Conservation (phyloP, 2,888 invertebrate genomes). For the Cheilosia grossa region DNA sequence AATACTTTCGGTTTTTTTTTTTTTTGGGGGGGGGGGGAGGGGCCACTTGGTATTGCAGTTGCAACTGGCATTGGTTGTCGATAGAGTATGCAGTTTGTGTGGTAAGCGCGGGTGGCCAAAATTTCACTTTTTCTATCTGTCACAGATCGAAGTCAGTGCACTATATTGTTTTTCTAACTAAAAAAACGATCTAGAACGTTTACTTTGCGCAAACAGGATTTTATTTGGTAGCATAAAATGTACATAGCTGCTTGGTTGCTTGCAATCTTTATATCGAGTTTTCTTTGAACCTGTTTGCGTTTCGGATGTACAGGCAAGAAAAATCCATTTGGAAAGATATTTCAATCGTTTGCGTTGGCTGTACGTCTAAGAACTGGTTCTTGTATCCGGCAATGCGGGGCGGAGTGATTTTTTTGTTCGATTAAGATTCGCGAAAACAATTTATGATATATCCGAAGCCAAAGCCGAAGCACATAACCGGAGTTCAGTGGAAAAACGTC, state of each 20-base stretch:
- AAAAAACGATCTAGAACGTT: constrained; percentile 41
- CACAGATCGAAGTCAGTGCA: constrained; percentile 11
- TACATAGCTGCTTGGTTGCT: background rate
- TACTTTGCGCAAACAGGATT: constrained; percentile 57
- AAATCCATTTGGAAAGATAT: constrained; percentile 39
- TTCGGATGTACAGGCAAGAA: constrained; percentile 26
- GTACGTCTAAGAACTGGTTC: constrained; percentile 58
- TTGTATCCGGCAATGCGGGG: constrained; percentile 63
- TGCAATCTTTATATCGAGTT: constrained; percentile 14
- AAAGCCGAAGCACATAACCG: constrained; percentile 12
- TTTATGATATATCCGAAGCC: constrained; percentile 8
- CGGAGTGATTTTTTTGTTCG: constrained; percentile 31
- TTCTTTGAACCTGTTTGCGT: constrained; percentile 52
- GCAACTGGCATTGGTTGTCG: constrained; percentile 51
- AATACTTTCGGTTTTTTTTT: constrained; percentile 27
- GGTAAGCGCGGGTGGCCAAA: constrained; percentile 28
- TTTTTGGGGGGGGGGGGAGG: background rate
- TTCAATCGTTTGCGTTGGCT: constrained; percentile 17
- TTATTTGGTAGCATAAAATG: background rate
- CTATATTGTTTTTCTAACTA: constrained; percentile 1
- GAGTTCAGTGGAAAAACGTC: constrained; percentile 43
- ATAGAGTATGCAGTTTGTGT: constrained; percentile 5
- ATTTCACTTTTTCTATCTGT: constrained; percentile 54
- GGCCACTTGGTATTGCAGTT: constrained; percentile 48
- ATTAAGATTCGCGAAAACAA: constrained; percentile 35